Evolutionary conservation across 2,113 vertebrate species (phyloP).

Genomic region (Zosterops japonicus): DNA sequence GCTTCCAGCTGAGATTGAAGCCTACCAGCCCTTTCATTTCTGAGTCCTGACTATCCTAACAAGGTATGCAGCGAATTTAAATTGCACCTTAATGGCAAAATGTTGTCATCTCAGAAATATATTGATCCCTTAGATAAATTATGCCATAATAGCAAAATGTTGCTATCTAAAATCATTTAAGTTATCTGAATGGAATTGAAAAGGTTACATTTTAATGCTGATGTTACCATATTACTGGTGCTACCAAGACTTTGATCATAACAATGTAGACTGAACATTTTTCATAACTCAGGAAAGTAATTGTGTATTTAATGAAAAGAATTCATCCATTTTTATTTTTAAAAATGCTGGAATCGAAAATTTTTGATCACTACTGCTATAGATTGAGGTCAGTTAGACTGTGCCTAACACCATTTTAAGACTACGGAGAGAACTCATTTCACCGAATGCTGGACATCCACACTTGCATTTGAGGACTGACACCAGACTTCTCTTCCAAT

Average conservation of each 20-base stretch:
- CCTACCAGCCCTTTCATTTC: background rate
- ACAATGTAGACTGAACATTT: background rate
- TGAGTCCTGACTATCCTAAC: background rate
- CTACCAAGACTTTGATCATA: background rate
- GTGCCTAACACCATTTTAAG: background rate
- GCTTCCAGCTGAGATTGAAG: constrained; percentile 13
- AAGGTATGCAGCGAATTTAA: background rate
- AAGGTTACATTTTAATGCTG: background rate
- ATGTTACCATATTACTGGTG: background rate
- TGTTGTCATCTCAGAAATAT: background rate
- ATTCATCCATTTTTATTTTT: background rate
- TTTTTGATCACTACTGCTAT: background rate
- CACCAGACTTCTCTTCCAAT: background rate
- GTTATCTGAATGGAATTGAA: background rate
- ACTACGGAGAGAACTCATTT: background rate
- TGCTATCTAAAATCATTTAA: background rate
- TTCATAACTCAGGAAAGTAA: background rate
- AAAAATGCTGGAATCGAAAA: background rate
- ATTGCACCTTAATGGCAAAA: background rate
- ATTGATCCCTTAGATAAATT: background rate
- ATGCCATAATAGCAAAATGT: background rate
- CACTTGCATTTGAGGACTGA: background rate
- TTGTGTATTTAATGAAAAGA: background rate
- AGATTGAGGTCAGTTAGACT: background rate
- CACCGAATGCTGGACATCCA: background rate